Evolutionary conservation across 2,113 vertebrate genomes (phyloP).

Genomic region (Eulemur rufifrons): DNA sequence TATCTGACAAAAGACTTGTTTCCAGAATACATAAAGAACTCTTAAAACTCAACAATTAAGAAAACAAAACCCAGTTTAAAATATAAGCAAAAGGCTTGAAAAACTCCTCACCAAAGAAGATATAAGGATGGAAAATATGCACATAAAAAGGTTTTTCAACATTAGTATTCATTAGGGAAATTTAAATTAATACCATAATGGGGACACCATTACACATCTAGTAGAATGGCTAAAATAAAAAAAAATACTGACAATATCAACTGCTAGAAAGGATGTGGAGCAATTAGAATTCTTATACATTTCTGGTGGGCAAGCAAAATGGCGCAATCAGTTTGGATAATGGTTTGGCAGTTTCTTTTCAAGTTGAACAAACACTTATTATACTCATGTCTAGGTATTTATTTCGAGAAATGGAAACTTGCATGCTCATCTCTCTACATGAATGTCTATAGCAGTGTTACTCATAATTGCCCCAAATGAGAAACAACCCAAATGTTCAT

Average conservation of each 20-base stretch:
- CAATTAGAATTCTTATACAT: neutral
- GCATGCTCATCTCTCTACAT: neutral
- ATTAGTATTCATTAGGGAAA: neutral
- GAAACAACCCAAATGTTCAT: neutral
- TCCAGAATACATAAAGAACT: neutral
- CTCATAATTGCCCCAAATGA: neutral
- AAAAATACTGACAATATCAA: neutral
- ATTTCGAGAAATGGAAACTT: neutral
- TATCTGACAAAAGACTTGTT: neutral
- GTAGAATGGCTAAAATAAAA: neutral
- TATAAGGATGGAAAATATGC: neutral
- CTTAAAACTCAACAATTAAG: conserved; percentile 7
- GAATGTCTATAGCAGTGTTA: neutral
- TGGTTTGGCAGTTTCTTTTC: neutral
- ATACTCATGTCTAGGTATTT: neutral
- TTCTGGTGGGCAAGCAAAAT: neutral
- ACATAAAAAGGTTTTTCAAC: neutral
- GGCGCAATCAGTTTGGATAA: neutral
- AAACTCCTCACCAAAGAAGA: neutral
- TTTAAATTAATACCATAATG: conserved; percentile 15
- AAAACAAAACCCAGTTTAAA: conserved; percentile 8
- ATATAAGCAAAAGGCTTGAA: neutral
- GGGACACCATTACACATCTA: neutral
- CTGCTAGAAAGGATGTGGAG: neutral
- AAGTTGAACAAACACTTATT: neutral